A percentile compares a stretch with the other conserved stretches of the same genome.
phyloP scores from a whole-genome alignment of 2,797 vertebrate species.

The Eurystomus glaucurus region DNA sequence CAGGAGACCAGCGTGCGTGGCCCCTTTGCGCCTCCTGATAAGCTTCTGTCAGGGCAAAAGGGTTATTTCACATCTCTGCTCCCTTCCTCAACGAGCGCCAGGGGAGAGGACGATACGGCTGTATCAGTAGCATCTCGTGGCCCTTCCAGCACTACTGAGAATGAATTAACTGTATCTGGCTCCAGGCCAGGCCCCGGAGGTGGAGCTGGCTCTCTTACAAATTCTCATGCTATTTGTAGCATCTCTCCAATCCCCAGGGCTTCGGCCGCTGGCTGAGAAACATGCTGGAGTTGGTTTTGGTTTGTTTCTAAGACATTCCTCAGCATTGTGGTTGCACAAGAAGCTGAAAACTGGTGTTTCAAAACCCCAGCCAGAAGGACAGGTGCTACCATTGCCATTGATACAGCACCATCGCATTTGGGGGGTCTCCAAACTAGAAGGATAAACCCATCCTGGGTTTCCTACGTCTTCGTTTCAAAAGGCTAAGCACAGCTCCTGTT shows the following conservation, averaged over 20 bases:
- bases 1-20: accelerated
- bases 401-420: accelerated
- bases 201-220: background rate
- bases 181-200: background rate
- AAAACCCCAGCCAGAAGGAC: background rate
- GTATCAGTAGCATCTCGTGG: background rate
- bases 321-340: background rate
- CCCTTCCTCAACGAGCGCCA: background rate
- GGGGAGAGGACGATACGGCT: background rate
- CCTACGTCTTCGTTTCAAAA: background rate
- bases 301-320: conserved; percentile 30
- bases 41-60: background rate
- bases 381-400: background rate
- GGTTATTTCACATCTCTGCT: background rate
- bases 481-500: accelerated
- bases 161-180: conserved; percentile 2
- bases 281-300: background rate
- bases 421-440: background rate
- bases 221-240: background rate
- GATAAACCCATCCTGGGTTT: background rate
- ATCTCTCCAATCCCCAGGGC: background rate
- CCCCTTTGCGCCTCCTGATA: background rate
- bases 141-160: background rate
- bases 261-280: conserved; percentile 4
- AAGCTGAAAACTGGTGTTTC: background rate